A percentile compares a stretch with the other conserved stretches of the same genome.
phyloP scores from a whole-genome alignment of 2,797 vertebrate genomes.

The Apodemus agrarius region DNA sequence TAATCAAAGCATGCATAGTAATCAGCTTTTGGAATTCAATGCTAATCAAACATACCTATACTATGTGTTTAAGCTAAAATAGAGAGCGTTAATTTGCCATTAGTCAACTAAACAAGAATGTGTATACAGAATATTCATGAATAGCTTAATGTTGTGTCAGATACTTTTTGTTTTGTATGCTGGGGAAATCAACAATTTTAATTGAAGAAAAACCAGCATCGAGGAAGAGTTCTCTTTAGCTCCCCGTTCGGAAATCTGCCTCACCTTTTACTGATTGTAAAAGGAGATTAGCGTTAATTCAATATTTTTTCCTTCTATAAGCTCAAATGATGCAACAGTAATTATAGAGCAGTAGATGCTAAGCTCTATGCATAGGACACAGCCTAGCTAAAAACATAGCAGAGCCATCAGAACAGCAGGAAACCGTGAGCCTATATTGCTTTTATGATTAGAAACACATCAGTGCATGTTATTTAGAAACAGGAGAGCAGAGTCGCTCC shows the following conservation, averaged over 20 bases:
- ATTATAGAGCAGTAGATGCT: neutral
- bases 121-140: conserved; percentile 57
- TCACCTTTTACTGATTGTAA: conserved; percentile 58
- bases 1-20: conserved; percentile 85
- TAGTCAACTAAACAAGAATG: conserved; percentile 81
- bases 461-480: conserved; percentile 25
- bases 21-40: conserved; percentile 85
- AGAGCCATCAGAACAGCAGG: neutral
- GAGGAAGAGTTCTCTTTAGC: conserved; percentile 63
- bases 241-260: neutral
- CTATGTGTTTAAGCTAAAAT: conserved; percentile 84
- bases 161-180: conserved; percentile 73
- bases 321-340: neutral
- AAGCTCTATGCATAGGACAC: neutral
- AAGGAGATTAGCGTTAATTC: conserved; percentile 61
- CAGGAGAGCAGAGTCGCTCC: neutral
- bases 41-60: conserved; percentile 85
- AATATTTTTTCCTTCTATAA: neutral
- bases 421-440: neutral
- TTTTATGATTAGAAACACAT: conserved; percentile 56
- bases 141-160: conserved; percentile 80
- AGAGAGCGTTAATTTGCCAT: conserved; percentile 85
- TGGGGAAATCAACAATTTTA: conserved; percentile 53
- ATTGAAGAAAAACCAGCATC: conserved; percentile 56
- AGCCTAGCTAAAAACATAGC: neutral